Conservation (phyloP, 2,888 invertebrate genomes). For the Aricia artaxerxes region DNA sequence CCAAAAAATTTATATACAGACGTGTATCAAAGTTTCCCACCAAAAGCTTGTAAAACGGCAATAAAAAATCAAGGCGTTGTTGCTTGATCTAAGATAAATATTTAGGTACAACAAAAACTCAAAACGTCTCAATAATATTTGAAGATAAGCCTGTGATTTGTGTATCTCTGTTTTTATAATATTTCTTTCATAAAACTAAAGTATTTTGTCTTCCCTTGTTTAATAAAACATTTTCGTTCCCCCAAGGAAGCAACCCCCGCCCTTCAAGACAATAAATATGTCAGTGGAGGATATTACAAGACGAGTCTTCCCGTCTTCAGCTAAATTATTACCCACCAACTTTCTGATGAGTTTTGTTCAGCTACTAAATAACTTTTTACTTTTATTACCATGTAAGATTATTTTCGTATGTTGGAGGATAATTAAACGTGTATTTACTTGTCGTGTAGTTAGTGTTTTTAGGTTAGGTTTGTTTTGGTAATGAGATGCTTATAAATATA, state of each 20-base stretch:
- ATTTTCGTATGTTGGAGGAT: constrained; percentile 44
- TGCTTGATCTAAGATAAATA: neutral
- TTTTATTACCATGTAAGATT: constrained; percentile 65
- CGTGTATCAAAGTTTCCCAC: no score
- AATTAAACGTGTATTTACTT: neutral
- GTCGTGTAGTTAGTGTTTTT: neutral
- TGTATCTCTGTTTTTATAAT: constrained; percentile 32
- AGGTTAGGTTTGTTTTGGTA: neutral
- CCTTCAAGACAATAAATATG: constrained; percentile 77
- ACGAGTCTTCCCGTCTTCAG: constrained; percentile 62
- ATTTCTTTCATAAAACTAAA: constrained; percentile 32
- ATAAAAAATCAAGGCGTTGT: neutral
- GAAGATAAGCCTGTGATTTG: constrained; percentile 29
- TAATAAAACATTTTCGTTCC: constrained; percentile 47
- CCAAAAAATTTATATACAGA: no score
- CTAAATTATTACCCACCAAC: constrained; percentile 76
- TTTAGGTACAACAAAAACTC: neutral
- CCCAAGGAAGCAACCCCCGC: constrained; percentile 58
- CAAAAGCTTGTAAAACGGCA: no score
- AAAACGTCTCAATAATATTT: constrained; percentile 22
- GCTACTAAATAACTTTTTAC: constrained; percentile 71
- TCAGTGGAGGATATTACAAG: constrained; percentile 75
- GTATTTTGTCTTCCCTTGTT: constrained; percentile 45
- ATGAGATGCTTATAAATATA: no score
- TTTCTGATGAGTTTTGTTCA: constrained; percentile 72